Percentiles rank a stretch among this genome's conserved stretches.
These are phyloP conservation scores for Parauchenoglanis punctatus DNA, from an alignment of 2,797 vertebrate species.

Conservation along the genomic window DNA sequence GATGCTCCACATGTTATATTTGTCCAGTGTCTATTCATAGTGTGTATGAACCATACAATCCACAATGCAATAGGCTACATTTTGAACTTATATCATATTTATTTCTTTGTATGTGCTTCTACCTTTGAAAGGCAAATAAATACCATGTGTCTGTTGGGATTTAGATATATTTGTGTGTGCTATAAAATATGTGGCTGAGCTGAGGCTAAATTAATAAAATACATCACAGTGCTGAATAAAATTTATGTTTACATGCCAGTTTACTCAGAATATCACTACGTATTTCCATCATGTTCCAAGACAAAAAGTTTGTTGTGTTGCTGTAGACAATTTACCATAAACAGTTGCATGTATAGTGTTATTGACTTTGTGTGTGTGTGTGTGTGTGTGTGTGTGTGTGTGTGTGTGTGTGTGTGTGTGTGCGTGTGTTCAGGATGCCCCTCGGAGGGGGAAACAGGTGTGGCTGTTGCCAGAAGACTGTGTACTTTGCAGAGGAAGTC, in stretches of 20 bases:
- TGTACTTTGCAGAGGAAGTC: slow-evolving; percentile 95
- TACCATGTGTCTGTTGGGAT: neutral
- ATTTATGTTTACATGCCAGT: neutral
- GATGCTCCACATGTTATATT: neutral
- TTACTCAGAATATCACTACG: neutral
- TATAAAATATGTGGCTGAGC: neutral
- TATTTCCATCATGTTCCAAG: neutral
- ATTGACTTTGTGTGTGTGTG: neutral
- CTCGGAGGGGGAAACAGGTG: slow-evolving; percentile 96
- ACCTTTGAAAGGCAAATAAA: neutral
- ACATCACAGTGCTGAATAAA: neutral
- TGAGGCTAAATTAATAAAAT: neutral
- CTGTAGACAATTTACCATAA: neutral
- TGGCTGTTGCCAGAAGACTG: slow-evolving; percentile 90
- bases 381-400: slow-evolving; percentile 17
- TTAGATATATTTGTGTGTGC: neutral
- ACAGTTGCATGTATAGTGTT: slow-evolving; percentile 84
- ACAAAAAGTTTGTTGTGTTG: neutral
- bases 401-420: slow-evolving; percentile 24
- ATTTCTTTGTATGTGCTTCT: neutral
- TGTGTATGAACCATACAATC: neutral
- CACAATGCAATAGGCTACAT: neutral
- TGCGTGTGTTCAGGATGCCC: slow-evolving; percentile 82
- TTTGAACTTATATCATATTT: neutral
- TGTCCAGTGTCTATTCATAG: neutral